Base-by-base conservation (phyloP, 2,113 vertebrate species). In the Sminthopsis crassicaudata region DNA sequence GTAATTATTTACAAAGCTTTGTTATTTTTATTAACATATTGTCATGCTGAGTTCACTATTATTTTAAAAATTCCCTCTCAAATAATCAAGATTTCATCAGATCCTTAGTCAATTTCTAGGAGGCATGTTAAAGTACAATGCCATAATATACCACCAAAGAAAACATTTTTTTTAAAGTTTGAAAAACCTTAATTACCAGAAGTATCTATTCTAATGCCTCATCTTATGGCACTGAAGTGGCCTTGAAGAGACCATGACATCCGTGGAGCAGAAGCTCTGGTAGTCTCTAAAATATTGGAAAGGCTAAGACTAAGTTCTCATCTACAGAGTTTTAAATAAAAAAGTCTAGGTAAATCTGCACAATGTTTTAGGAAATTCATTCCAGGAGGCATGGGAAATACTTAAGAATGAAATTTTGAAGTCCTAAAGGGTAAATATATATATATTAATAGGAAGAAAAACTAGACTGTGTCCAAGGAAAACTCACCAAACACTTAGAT, bases 31-130 rank as follows among this genome's bases (percentile, higher is more conserved):
- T 84, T 42, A 42, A 42, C 22, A 42, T 76, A 42, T 42, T 84
- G 42, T 19, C 22, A 84, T 42, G 4, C 7, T 84, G 60, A 76
- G 30, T 76, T 1, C 5, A n/a, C 60, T 76, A 36, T 76, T 30
- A 14, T 36, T 76, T n/a, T n/a, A 16, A 5, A 16, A 36, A 76
- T 16, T 76, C 12, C 57, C 8, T 36, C 30, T 2, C 14, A 76
- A 0, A n/a, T 76, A 76, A 14, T 76, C 1, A 14, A 89, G 14
- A 95, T 95, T 95, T 94, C 48, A 96, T 93, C 93, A 95, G 48
- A 36, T 93, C 95, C 42, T n/a, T 95, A 96, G 22, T 94, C 90
- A 93, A 10, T 53, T 93, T 91, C 48, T 46, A 22, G 52, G 89
- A 92, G 14, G 0, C 14, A n/a, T 76, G 5, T 76, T 16, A n/a